Evolutionary conservation across 2,797 vertebrate species (phyloP).

Genomic region (Rhynchonycteris naso): DNA sequence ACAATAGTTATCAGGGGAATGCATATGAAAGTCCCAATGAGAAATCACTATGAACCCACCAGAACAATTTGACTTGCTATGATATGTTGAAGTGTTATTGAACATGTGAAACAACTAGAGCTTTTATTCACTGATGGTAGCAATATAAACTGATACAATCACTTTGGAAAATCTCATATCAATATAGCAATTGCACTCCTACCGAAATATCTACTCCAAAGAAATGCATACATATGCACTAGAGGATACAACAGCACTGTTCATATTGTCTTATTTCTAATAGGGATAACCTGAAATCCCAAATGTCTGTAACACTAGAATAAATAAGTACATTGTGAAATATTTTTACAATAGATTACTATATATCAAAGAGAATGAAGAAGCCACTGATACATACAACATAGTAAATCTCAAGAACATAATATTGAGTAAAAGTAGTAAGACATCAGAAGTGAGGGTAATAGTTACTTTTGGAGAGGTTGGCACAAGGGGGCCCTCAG

Average conservation of each 20-base stretch:
- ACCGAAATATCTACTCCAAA: not conserved
- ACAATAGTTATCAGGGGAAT: not conserved
- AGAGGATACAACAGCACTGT: not conserved
- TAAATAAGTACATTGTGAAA: not conserved
- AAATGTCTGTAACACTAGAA: not conserved
- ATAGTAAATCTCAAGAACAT: not conserved
- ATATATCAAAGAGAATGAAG: not conserved
- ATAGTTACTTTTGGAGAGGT: not conserved
- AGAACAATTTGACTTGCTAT: not conserved
- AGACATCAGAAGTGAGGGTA: not conserved
- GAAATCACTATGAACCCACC: not conserved
- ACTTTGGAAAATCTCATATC: not conserved
- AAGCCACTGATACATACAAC: not conserved
- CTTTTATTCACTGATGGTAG: not conserved
- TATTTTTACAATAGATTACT: not conserved
- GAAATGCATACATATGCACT: not conserved
- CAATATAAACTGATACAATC: not conserved
- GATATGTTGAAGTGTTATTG: not conserved
- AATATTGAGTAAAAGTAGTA: not conserved
- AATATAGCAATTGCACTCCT: not conserved
- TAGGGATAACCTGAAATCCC: not conserved
- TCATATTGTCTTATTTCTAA: not conserved
- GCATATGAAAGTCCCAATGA: not conserved
- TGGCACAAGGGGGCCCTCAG: too few species aligned
- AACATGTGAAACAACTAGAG: not conserved